Base-by-base conservation (phyloP, 1,140 invertebrate species). In the Ips nitidus region DNA sequence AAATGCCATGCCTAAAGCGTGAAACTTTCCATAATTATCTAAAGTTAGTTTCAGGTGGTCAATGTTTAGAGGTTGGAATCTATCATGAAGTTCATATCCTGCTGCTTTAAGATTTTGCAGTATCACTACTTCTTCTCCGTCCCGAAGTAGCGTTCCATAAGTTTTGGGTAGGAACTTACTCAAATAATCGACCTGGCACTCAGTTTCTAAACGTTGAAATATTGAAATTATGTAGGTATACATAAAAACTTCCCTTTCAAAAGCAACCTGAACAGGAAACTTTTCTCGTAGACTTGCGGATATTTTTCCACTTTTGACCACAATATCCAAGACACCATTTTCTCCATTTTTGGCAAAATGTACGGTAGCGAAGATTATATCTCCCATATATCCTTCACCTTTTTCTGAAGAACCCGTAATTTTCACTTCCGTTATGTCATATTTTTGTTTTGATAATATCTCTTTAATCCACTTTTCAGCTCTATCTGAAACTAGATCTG, bases 21-120 rank as follows among this genome's bases (percentile, higher is more conserved):
- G 86, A 8, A 83, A 80, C 59, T 79, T 81, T 5, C 80, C 85
- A 71, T 86, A 80, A n/a, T 77, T 80, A 65, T 79, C 77, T 22
- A 86, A 78, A 2, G 82, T 78, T 1, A 55, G 41, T n/a, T 67
- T 61, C 41, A 71, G 5, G 41, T 71, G 70, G 4, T 66, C 42
- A 1, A 66, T 37, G 38, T 61, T 43, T 53, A 71, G 59, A 3
- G 57, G 56, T 39, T 41, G 43, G 2, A 41, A 52, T 56, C 41
- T 42, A 7, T 71, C 53, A 52, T 57, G 58, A 42, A 66, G 8
- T 41, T 62, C 37, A 52, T 66, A 71, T n/a, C 41, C 52, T 7
- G 41, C 3, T 39, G 37, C 39, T 36, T 52, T 66, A 3, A 66
- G 3, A 41, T 71, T 71, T 41, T 71, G 52, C 40, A 71, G 43